phyloP scores from a whole-genome alignment of 2,888 invertebrate genomes.

The Rhopalosiphum nymphaeae region DNA sequence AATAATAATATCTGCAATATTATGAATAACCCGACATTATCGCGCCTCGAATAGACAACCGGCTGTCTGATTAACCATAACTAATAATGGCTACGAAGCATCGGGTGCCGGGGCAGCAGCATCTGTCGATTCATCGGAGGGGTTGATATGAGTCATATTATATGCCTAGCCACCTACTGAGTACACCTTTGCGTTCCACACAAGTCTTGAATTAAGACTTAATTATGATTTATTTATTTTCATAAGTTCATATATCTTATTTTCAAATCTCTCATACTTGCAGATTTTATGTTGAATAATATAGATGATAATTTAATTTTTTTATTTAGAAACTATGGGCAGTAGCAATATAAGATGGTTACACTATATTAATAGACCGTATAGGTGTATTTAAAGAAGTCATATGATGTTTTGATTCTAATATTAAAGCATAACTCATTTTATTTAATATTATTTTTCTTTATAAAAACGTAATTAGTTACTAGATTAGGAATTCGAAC shows the following conservation, averaged over 20 bases:
- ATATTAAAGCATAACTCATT: background rate
- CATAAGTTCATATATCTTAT: background rate
- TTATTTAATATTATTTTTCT: background rate
- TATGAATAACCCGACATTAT: constrained; percentile 35
- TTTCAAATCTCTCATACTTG: background rate
- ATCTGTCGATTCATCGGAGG: constrained; percentile 58
- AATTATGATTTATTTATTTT: background rate
- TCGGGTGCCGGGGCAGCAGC: constrained; percentile 52
- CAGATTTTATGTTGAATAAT: background rate
- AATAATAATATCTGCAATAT: constrained; percentile 31
- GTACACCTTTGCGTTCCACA: constrained; percentile 18
- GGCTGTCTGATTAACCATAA: constrained; percentile 65
- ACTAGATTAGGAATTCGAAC: background rate
- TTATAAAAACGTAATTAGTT: background rate
- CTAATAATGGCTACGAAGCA: constrained; percentile 55
- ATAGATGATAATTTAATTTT: background rate
- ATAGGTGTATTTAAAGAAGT: background rate
- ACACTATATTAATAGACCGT: background rate
- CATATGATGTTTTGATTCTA: background rate
- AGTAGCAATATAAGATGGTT: background rate
- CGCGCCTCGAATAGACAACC: constrained; percentile 43
- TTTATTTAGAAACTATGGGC: background rate
- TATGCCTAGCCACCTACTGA: constrained; percentile 41
- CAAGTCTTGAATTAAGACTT: constrained; percentile 10
- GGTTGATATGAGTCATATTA: constrained; percentile 53